phyloP scores from a whole-genome alignment of 2,888 invertebrate genomes.

The Calliopum simillimum region DNA sequence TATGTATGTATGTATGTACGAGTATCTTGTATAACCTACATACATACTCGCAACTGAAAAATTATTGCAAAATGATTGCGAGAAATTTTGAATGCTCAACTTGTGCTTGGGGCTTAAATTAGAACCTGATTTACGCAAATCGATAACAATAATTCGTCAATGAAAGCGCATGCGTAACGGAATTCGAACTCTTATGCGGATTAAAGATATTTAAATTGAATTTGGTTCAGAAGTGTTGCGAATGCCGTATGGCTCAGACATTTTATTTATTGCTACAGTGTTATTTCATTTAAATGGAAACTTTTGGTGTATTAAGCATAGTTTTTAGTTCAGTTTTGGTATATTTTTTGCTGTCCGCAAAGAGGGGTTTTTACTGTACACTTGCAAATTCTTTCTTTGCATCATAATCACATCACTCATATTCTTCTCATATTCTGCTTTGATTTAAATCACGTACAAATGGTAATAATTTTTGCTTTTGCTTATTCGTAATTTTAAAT shows the following conservation, averaged over 20 bases:
- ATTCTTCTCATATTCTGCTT: constrained; percentile 37
- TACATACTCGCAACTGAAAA: background rate
- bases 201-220: background rate
- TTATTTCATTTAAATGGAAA: no score
- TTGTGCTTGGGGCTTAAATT: constrained; percentile 12
- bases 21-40: background rate
- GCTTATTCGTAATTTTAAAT: constrained; percentile 48
- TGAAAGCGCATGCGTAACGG: constrained; percentile 34
- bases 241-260: no score
- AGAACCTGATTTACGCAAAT: constrained; percentile 37
- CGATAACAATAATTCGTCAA: constrained; percentile 28
- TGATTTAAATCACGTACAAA: constrained; percentile 64
- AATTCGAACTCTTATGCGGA: constrained; percentile 16
- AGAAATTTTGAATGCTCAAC: background rate
- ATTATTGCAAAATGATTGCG: constrained; percentile 1
- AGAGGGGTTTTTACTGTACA: no score
- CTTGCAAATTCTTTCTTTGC: no score
- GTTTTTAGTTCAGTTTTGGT: no score
- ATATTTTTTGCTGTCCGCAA: no score
- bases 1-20: no score
- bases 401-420: background rate
- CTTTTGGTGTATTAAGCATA: no score
- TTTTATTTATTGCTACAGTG: no score
- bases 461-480: constrained; percentile 64
- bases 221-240: no score